phyloP scores from a whole-genome alignment of 2,113 vertebrate genomes.

The Chaetura pelagica region DNA sequence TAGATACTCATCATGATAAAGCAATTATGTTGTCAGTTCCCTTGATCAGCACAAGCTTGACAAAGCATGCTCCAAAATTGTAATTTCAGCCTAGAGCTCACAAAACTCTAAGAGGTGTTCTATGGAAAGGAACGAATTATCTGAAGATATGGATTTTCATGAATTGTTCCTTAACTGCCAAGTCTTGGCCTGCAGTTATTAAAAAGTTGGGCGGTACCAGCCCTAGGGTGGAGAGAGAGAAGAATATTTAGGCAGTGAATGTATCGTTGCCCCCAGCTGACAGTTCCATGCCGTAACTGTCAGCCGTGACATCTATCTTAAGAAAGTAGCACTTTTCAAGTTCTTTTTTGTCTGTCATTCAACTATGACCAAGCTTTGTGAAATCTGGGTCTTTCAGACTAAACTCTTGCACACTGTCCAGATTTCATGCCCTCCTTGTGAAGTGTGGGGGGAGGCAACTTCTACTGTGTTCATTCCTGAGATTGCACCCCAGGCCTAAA shows the following conservation, averaged over 20 bases:
- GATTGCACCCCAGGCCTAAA: not conserved
- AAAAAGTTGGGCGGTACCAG: not conserved
- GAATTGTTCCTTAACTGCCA: not conserved
- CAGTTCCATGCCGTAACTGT: conserved; percentile 37
- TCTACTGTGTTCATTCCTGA: not conserved
- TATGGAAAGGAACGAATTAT: conserved; percentile 11
- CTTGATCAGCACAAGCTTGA: conserved; percentile 53
- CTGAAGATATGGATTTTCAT: not conserved
- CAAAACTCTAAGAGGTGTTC: conserved; percentile 38
- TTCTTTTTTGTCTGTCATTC: conserved; percentile 51
- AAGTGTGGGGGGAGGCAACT: not conserved
- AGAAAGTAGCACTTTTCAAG: not conserved
- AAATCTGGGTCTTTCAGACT: not conserved
- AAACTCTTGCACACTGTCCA: not conserved
- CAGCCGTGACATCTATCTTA: conserved; percentile 59
- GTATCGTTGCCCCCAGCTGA: conserved; percentile 4
- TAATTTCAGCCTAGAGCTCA: conserved; percentile 50
- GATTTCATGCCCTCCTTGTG: not conserved
- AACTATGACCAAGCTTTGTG: not conserved
- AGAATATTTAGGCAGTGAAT: conserved; percentile 20
- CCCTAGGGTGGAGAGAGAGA: not conserved
- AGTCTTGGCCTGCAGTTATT: conserved; percentile 42
- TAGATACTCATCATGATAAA: conserved; percentile 23
- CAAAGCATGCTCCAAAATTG: conserved; percentile 34
- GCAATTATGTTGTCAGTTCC: conserved; percentile 19